phyloP scores from a whole-genome alignment of 2,113 vertebrate species.

The Eurystomus gularis region DNA sequence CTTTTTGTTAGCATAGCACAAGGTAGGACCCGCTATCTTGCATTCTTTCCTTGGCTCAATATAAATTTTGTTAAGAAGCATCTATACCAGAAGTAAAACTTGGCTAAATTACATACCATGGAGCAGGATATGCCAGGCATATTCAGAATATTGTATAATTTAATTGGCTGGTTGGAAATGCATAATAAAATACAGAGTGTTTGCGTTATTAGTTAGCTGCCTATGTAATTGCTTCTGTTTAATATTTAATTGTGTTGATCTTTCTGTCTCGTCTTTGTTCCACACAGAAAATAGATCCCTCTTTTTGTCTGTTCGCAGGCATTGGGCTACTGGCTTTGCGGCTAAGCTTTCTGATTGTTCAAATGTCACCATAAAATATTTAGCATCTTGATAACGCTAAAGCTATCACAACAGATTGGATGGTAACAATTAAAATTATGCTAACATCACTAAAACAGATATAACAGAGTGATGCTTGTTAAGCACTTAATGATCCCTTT shows the following conservation, averaged over 20 bases:
- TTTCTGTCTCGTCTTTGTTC: conserved; percentile 64
- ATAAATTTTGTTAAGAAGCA: background rate
- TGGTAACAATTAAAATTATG: conserved; percentile 69
- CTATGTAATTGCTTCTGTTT: conserved; percentile 60
- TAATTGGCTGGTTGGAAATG: conserved; percentile 36
- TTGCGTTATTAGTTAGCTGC: conserved; percentile 53
- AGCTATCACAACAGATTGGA: conserved; percentile 70
- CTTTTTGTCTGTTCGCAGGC: conserved; percentile 17
- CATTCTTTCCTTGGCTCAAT: background rate
- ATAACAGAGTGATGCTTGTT: conserved; percentile 70
- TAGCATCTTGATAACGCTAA: conserved; percentile 62
- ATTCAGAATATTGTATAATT: background rate
- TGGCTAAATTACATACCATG: background rate
- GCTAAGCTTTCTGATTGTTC: conserved; percentile 57
- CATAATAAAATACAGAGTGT: conserved; percentile 14
- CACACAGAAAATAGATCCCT: conserved; percentile 5
- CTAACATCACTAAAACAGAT: conserved; percentile 67
- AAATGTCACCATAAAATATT: conserved; percentile 69
- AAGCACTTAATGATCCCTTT: conserved; percentile 74
- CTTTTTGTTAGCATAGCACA: background rate
- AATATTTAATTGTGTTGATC: conserved; percentile 68
- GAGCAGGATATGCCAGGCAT: background rate
- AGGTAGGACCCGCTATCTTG: background rate
- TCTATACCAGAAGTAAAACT: background rate
- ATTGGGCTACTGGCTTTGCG: conserved; percentile 1